Percentiles rank a stretch among this genome's conserved stretches.
These are phyloP conservation scores for Nephrotoma flavescens DNA, from an alignment of 2,888 invertebrate species.

Conservation along the genomic window DNA sequence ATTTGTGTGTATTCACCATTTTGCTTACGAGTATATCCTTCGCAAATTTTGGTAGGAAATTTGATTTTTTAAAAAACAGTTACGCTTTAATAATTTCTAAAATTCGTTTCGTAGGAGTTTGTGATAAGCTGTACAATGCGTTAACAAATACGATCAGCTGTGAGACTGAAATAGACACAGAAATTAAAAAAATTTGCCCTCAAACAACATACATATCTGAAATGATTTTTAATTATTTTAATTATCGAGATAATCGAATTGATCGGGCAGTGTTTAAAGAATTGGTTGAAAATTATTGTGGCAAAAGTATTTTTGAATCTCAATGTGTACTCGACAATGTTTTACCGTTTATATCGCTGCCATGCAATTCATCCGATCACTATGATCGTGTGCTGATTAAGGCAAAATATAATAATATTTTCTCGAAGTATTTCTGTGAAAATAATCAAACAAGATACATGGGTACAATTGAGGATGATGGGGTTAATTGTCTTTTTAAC, in stretches of 20 bases:
- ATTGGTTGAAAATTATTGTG: not conserved
- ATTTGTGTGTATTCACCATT: no score
- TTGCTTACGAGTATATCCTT: no score
- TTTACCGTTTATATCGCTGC: not conserved
- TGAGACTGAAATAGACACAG: not conserved
- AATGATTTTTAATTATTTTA: not conserved
- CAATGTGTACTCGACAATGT: not conserved
- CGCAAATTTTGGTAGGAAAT: no score
- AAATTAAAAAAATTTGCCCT: not conserved
- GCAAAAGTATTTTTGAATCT: not conserved
- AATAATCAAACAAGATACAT: not conserved
- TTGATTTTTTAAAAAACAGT: no score
- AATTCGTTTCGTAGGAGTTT: not conserved
- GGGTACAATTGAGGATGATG: not conserved
- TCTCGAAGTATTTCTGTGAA: not conserved
- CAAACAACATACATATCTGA: not conserved
- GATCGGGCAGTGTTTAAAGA: not conserved
- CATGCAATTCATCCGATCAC: not conserved
- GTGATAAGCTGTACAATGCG: not conserved
- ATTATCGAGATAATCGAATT: not conserved
- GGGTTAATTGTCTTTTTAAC: not conserved
- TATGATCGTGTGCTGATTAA: not conserved
- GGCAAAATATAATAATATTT: not conserved
- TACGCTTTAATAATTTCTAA: no score
- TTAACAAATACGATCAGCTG: not conserved